Conservation (phyloP, 2,888 invertebrate species). For the Orthonychiurus folsomi region DNA sequence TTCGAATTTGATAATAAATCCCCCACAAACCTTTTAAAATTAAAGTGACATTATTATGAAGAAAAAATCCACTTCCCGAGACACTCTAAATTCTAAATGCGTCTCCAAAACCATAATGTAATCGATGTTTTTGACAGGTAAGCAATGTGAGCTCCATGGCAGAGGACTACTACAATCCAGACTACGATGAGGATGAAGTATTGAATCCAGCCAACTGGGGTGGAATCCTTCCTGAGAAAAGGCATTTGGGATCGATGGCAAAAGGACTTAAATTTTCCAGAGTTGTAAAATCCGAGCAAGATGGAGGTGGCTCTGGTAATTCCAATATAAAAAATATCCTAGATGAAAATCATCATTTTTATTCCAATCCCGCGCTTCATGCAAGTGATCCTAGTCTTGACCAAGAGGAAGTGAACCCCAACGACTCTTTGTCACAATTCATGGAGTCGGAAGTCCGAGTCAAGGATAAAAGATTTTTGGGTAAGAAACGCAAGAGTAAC, state of each 20-base stretch:
- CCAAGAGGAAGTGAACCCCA: not conserved
- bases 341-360: not conserved
- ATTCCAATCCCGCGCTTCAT: not conserved
- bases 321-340: not conserved
- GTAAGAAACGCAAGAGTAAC: not conserved
- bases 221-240: constrained; percentile 12
- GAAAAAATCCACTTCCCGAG: too few species aligned
- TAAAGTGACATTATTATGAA: too few species aligned
- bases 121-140: too few species aligned
- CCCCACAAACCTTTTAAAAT: too few species aligned
- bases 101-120: too few species aligned
- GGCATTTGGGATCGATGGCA: constrained; percentile 32
- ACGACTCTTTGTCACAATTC: not conserved
- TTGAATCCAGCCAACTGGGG: constrained; percentile 4
- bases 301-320: not conserved
- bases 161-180: constrained; percentile 7
- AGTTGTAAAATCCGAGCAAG: not conserved
- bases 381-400: not conserved
- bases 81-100: too few species aligned
- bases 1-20: too few species aligned
- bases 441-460: not conserved
- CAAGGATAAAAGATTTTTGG: not conserved
- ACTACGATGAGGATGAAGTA: constrained; percentile 2
- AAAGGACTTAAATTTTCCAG: not conserved
- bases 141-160: constrained; percentile 4